phyloP scores from a whole-genome alignment of 2,113 vertebrate genomes.

The Menura novaehollandiae region DNA sequence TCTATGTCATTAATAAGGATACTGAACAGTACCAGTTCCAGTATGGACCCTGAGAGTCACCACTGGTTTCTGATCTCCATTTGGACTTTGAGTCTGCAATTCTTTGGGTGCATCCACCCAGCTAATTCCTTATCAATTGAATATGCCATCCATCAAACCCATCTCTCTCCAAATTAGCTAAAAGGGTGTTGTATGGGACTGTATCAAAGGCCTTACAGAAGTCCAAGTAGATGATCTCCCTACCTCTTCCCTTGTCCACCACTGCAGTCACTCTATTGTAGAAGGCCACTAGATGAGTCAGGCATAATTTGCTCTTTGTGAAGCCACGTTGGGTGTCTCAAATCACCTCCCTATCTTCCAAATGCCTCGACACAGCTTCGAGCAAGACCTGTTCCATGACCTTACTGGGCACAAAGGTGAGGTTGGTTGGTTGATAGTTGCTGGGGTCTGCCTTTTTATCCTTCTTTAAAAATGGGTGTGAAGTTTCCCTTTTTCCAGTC shows the following conservation, averaged over 20 bases:
- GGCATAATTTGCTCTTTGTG: neutral
- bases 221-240: neutral
- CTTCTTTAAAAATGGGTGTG: neutral
- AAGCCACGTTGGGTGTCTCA: neutral
- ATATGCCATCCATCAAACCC: neutral
- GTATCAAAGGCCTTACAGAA: neutral
- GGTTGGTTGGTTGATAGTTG: neutral
- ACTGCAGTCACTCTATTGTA: neutral
- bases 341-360: neutral
- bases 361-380: neutral
- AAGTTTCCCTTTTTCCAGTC: neutral
- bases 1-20: neutral
- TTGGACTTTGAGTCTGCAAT: neutral
- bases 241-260: neutral
- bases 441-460: neutral
- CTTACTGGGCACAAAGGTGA: neutral
- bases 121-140: neutral
- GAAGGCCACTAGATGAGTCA: neutral
- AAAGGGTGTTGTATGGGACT: neutral
- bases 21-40: neutral
- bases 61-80: neutral
- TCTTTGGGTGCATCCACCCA: neutral
- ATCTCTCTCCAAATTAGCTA: neutral
- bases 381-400: neutral
- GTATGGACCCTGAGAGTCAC: neutral